A percentile compares a stretch with the other conserved stretches of the same genome.
These are phyloP conservation scores for Spisula subtruncata DNA, from an alignment of 2,888 invertebrate genomes.

Conservation along the genomic window DNA sequence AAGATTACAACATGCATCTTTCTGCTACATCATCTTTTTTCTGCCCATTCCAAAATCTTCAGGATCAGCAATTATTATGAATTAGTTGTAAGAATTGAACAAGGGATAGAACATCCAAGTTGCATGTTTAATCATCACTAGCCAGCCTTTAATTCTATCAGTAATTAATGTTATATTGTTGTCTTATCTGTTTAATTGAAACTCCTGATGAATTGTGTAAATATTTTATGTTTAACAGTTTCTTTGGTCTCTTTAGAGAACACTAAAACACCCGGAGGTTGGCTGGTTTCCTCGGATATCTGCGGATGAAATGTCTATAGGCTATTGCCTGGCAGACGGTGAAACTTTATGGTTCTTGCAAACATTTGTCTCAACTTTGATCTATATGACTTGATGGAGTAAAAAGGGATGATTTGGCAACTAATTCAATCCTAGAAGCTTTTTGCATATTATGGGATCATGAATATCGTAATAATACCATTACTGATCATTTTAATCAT, in stretches of 20 bases:
- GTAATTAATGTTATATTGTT: constrained; percentile 21
- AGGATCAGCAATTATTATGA: constrained; percentile 18
- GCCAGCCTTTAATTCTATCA: constrained; percentile 14
- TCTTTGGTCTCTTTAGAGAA: neutral
- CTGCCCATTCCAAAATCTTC: neutral
- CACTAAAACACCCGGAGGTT: neutral
- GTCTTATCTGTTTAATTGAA: too few relatives aligned
- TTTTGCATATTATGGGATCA: too few relatives aligned
- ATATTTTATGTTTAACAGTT: constrained; percentile 9
- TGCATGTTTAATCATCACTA: constrained; percentile 17
- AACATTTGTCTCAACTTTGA: neutral
- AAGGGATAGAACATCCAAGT: constrained; percentile 10
- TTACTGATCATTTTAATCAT: neutral
- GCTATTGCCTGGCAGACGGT: neutral
- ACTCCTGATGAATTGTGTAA: constrained; percentile 23
- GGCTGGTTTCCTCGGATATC: neutral
- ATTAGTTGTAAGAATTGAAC: constrained; percentile 12
- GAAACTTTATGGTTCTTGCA: neutral
- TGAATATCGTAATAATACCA: neutral
- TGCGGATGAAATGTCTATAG: neutral
- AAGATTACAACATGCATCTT: neutral
- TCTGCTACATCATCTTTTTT: neutral
- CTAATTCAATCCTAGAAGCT: neutral
- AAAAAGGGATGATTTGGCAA: neutral
- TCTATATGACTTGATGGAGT: neutral